phyloP scores from a whole-genome alignment of 1,140 invertebrate genomes.

The Helicoverpa zea region DNA sequence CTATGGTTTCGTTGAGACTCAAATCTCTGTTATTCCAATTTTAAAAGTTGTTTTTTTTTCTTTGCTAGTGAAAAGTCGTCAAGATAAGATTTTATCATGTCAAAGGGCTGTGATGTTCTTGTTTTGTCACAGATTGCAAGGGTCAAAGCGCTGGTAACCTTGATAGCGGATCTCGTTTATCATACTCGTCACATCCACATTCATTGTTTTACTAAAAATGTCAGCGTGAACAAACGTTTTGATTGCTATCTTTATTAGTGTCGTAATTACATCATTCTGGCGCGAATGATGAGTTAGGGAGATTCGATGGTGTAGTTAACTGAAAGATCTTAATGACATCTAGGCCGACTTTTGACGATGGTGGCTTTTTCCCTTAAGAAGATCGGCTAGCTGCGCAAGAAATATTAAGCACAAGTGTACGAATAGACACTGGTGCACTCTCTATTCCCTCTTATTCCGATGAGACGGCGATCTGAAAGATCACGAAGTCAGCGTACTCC shows the following conservation, averaged over 20 bases:
- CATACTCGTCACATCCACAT: conserved; percentile 4
- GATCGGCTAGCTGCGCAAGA: no score
- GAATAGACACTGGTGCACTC: no score
- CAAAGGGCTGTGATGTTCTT: conserved; percentile 10
- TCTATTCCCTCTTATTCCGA: not conserved
- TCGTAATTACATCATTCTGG: no score
- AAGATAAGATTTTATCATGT: conserved; percentile 10
- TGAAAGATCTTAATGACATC: no score
- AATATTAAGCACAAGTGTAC: no score
- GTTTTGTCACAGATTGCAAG: conserved; percentile 18
- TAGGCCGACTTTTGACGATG: no score
- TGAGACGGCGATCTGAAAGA: not conserved
- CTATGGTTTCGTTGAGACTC: not conserved
- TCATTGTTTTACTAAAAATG: not conserved
- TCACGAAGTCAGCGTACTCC: no score
- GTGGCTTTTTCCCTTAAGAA: no score
- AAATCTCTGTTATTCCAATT: not conserved
- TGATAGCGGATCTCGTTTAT: conserved; percentile 24
- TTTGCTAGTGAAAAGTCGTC: not conserved
- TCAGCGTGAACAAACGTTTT: not conserved
- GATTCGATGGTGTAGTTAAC: no score
- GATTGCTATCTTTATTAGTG: not conserved
- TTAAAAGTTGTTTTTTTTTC: not conserved
- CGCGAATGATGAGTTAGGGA: no score
- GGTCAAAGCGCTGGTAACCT: conserved; percentile 24